phyloP scores from a whole-genome alignment of 2,113 vertebrate species.

The Sula dactylatra region DNA sequence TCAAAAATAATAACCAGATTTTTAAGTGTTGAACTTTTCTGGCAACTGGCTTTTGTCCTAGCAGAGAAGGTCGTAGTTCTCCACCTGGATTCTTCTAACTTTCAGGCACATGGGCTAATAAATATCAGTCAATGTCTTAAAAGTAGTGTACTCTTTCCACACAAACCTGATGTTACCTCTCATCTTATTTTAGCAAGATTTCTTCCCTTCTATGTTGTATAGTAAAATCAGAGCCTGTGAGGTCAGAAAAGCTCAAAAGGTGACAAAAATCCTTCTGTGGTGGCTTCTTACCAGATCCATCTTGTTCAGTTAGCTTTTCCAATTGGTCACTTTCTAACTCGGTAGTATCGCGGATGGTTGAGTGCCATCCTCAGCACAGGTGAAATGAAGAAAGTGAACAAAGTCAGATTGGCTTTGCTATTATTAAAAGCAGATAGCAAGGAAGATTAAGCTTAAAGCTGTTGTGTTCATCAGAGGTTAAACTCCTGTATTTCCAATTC shows the following conservation, averaged over 20 bases:
- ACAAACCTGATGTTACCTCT: background rate
- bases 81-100: background rate
- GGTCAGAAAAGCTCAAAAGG: background rate
- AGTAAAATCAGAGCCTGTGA: background rate
- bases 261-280: background rate
- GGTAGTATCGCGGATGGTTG: background rate
- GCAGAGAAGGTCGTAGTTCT: background rate
- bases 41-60: background rate
- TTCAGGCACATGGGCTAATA: background rate
- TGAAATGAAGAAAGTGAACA: slow-evolving; percentile 23
- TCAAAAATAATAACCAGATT: background rate
- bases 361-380: background rate
- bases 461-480: background rate
- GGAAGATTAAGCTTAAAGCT: background rate
- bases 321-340: background rate
- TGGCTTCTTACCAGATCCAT: background rate
- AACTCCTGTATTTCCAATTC: background rate
- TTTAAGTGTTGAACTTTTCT: background rate
- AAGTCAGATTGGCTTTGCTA: slow-evolving; percentile 9
- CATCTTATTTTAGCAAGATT: background rate
- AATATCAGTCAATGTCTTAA: background rate
- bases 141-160: background rate
- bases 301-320: background rate
- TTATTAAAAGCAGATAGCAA: slow-evolving; percentile 23
- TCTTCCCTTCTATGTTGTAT: background rate